Percentiles rank a stretch among this genome's conserved stretches.
Evolutionary conservation across 1,140 invertebrate species (phyloP).

Genomic region (Scaptomyza pallida): DNA sequence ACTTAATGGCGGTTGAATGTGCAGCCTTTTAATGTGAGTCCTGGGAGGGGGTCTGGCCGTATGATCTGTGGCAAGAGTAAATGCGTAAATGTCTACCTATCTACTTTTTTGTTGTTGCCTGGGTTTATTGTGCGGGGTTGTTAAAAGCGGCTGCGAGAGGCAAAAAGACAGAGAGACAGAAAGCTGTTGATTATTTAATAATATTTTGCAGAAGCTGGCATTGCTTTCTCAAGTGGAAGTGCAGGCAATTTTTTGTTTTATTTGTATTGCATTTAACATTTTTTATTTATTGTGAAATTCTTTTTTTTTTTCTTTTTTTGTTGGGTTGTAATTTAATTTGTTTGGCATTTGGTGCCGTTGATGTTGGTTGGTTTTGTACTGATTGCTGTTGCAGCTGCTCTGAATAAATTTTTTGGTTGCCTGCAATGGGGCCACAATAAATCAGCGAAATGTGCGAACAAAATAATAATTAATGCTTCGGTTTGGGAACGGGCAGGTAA

Average conservation of each 20-base stretch:
- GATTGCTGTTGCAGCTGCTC: constrained; percentile 54
- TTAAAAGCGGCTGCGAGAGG: background rate
- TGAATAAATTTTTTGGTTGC: constrained; percentile 27
- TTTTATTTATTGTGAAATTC: constrained; percentile 25
- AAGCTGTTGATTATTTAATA: constrained; percentile 78
- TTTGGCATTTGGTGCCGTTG: constrained; percentile 32
- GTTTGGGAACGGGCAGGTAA: background rate
- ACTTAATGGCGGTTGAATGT: constrained; percentile 81
- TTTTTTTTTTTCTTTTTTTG: constrained; percentile 21
- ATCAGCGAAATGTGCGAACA: constrained; percentile 74
- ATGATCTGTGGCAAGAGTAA: constrained; percentile 38
- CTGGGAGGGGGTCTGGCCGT: constrained; percentile 15
- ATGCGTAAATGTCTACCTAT: constrained; percentile 32
- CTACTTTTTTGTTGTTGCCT: constrained; percentile 3
- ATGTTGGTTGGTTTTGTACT: constrained; percentile 32
- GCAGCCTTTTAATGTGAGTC: constrained; percentile 71
- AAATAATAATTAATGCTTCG: constrained; percentile 76
- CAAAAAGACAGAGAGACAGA: background rate
- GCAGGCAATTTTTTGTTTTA: constrained; percentile 75
- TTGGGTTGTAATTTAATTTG: constrained; percentile 38
- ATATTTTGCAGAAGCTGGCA: constrained; percentile 48
- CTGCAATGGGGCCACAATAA: constrained; percentile 59
- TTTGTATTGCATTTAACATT: constrained; percentile 60
- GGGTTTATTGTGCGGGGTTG: background rate
- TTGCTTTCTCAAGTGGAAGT: constrained; percentile 76